Percentiles rank a stretch among this genome's conserved stretches.
Evolutionary conservation across 2,113 vertebrate genomes (phyloP).

Genomic region (Rhea pennata): DNA sequence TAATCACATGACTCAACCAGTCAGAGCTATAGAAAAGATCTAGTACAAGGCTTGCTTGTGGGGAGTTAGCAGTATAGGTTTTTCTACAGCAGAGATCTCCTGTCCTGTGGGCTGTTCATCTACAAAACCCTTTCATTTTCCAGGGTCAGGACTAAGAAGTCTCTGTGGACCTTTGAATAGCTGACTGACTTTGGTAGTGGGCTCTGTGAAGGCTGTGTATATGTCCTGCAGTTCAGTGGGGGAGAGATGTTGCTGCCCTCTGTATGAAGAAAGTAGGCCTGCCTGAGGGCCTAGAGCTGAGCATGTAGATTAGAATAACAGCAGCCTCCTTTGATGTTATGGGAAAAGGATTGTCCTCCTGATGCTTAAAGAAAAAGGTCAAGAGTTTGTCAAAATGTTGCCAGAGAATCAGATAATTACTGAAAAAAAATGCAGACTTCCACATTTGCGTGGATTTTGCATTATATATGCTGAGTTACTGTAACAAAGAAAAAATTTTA

Average conservation of each 20-base stretch:
- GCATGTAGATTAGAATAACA: not conserved
- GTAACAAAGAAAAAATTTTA: not conserved
- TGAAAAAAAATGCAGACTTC: not conserved
- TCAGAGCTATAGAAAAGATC: not conserved
- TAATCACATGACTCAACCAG: fast-evolving
- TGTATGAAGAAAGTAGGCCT: not conserved
- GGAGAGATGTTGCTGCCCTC: not conserved
- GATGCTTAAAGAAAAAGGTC: not conserved
- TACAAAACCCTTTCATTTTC: not conserved
- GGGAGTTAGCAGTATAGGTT: fast-evolving
- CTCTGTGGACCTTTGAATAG: not conserved
- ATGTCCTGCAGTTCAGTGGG: too few relatives aligned
- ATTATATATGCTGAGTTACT: not conserved
- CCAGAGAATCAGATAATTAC: not conserved
- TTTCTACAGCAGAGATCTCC: not conserved
- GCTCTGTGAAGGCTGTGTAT: not conserved
- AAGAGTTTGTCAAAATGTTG: not conserved
- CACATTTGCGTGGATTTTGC: fast-evolving
- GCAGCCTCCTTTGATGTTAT: fast-evolving
- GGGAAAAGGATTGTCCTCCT: not conserved
- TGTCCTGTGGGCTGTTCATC: not conserved
- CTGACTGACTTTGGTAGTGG: not conserved
- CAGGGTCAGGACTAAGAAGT: not conserved
- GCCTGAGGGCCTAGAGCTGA: not conserved
- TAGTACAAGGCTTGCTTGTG: not conserved